phyloP scores from a whole-genome alignment of 2,797 vertebrate species.

The Anguilla obscura region DNA sequence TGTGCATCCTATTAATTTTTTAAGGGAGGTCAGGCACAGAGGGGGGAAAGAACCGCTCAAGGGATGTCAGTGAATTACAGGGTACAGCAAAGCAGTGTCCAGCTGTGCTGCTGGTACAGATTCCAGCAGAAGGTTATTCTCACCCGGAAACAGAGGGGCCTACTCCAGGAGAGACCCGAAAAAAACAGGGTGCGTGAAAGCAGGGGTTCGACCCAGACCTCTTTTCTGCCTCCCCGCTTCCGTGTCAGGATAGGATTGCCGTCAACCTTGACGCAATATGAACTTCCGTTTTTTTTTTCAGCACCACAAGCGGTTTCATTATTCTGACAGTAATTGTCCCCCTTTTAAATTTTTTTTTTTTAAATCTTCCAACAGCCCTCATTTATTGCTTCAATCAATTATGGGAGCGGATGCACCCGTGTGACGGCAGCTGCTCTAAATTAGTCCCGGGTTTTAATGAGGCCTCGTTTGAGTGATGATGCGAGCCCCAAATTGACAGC shows the following conservation, averaged over 20 bases:
- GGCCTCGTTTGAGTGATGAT: slow-evolving; percentile 65
- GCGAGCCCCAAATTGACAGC: slow-evolving; percentile 54
- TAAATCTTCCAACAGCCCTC: slow-evolving; percentile 76
- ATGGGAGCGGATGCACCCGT: slow-evolving; percentile 70
- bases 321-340: slow-evolving; percentile 84
- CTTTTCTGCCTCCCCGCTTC: not conserved
- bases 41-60: not conserved
- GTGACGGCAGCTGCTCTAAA: slow-evolving; percentile 71
- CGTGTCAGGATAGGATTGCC: not conserved
- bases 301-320: slow-evolving; percentile 64
- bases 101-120: not conserved
- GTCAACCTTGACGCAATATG: slow-evolving; percentile 53
- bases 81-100: not conserved
- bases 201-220: not conserved
- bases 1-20: slow-evolving; percentile 10
- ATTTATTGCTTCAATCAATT: slow-evolving; percentile 80
- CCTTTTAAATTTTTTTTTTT: slow-evolving; percentile 76
- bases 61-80: not conserved
- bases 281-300: slow-evolving; percentile 33
- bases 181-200: not conserved
- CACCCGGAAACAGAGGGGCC: not conserved
- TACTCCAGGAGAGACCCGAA: no score
- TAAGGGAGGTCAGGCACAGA: not conserved
- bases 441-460: slow-evolving; percentile 57
- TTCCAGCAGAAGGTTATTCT: not conserved